Percentiles rank a stretch among this genome's conserved stretches.
Evolutionary conservation across 1,140 invertebrate species (phyloP).

Genomic region (Pachyrhynchus sulphureomaculatus): DNA sequence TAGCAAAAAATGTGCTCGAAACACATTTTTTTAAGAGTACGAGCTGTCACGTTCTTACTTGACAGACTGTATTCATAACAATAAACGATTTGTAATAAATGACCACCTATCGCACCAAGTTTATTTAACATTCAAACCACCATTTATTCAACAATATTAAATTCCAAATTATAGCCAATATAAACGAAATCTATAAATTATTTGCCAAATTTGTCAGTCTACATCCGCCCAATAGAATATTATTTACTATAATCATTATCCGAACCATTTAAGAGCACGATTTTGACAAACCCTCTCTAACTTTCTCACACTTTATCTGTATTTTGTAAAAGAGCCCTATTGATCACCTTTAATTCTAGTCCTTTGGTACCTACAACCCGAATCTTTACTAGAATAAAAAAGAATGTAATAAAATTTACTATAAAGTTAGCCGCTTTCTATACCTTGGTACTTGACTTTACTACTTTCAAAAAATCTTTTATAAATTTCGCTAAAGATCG

Average conservation of each 20-base stretch:
- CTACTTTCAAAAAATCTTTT: slow-evolving; percentile 21
- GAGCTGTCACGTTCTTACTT: no score
- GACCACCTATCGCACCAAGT: no score
- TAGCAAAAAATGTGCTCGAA: no score
- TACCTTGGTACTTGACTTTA: slow-evolving; percentile 31
- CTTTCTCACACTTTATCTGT: slow-evolving; percentile 31
- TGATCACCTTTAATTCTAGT: slow-evolving; percentile 20
- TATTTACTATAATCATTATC: slow-evolving; percentile 17
- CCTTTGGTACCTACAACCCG: slow-evolving; percentile 8
- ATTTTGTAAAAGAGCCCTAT: slow-evolving; percentile 15
- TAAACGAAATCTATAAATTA: slow-evolving; percentile 5
- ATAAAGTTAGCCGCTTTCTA: slow-evolving; percentile 28
- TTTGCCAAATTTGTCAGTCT: slow-evolving; percentile 7
- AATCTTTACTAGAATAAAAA: slow-evolving; percentile 9
- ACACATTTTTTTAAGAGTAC: no score
- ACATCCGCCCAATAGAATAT: slow-evolving; percentile 16
- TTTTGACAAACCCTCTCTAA: slow-evolving; percentile 3
- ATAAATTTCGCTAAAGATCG: slow-evolving; percentile 11
- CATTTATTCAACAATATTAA: no score
- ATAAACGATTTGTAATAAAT: no score
- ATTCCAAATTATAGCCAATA: no score
- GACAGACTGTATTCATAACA: no score
- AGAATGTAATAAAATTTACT: slow-evolving; percentile 24
- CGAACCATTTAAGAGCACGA: background rate
- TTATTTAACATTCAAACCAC: no score